Percentiles rank a stretch among this genome's conserved stretches.
Conservation (phyloP, 2,888 invertebrate genomes). For the Pteria penguin region DNA sequence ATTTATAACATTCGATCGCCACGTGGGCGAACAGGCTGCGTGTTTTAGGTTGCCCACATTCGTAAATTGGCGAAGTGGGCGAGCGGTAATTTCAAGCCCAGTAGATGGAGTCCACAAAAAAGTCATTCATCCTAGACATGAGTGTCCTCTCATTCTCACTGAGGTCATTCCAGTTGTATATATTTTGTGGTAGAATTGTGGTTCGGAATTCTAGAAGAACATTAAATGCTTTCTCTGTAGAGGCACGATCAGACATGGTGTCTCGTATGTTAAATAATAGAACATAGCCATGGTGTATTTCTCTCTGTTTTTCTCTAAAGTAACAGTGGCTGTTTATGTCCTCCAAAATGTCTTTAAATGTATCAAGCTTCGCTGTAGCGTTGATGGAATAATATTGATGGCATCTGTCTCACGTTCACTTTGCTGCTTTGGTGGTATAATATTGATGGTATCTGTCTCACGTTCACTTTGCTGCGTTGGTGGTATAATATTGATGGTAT, state of each 20-base stretch:
- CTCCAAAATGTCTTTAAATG: constrained; percentile 42
- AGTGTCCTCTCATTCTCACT: constrained; percentile 14
- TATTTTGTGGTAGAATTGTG: constrained; percentile 39
- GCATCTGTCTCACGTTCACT: too few relatives aligned
- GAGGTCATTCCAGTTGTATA: constrained; percentile 28
- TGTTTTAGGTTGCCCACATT: too few relatives aligned
- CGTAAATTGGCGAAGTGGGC: too few relatives aligned
- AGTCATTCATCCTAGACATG: constrained; percentile 48
- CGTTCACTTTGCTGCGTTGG: too few relatives aligned
- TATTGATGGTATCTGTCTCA: too few relatives aligned
- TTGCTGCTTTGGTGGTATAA: too few relatives aligned
- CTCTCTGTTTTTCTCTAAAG: constrained; percentile 33
- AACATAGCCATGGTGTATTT: constrained; percentile 40
- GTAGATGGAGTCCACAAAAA: constrained; percentile 50
- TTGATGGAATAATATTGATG: too few relatives aligned
- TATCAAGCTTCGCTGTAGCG: too few relatives aligned
- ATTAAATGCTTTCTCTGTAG: constrained; percentile 50
- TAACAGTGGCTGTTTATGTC: constrained; percentile 19
- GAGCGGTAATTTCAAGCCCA: too few relatives aligned
- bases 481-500: too few relatives aligned
- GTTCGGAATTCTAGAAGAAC: constrained; percentile 30
- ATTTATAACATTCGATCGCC: too few relatives aligned
- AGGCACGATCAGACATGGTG: constrained; percentile 53
- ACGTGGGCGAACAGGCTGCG: too few relatives aligned
- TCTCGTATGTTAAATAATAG: constrained; percentile 43